A percentile compares a stretch with the other conserved stretches of the same genome.
These are phyloP conservation scores for Sminthurides aquaticus DNA, from an alignment of 2,888 invertebrate species.

Conservation along the genomic window DNA sequence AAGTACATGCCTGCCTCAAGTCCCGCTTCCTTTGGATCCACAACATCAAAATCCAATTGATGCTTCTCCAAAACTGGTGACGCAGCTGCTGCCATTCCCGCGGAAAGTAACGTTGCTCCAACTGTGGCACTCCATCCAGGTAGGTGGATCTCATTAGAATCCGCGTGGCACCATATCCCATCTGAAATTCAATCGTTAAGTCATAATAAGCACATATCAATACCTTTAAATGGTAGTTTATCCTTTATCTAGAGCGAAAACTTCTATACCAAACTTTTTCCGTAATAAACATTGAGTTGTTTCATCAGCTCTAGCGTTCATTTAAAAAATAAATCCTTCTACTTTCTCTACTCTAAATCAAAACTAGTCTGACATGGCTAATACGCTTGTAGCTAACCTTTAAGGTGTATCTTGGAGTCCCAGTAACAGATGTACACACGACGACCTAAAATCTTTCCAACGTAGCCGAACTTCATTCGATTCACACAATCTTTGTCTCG, in stretches of 20 bases:
- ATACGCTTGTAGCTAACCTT: not conserved
- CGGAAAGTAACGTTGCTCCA: not conserved
- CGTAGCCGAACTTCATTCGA: slow-evolving; percentile 7
- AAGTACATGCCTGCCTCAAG: slow-evolving; percentile 16
- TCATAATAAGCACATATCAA: too few species aligned
- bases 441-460: not conserved
- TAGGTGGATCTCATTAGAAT: not conserved
- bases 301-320: too few species aligned
- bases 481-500: not conserved
- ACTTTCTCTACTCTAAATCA: too few species aligned
- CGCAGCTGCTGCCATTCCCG: not conserved
- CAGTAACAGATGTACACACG: not conserved
- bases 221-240: too few species aligned
- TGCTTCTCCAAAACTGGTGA: not conserved
- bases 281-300: too few species aligned
- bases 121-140: slow-evolving; percentile 4
- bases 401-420: slow-evolving; percentile 4
- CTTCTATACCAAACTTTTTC: too few species aligned
- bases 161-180: not conserved
- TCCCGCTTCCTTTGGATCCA: not conserved
- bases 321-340: too few species aligned
- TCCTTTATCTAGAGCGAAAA: too few species aligned
- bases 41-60: not conserved
- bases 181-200: too few species aligned
- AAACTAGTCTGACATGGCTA: too few species aligned